Evolutionary conservation across 2,797 vertebrate genomes (phyloP).

Genomic region (Sebastolobus altivelis): DNA sequence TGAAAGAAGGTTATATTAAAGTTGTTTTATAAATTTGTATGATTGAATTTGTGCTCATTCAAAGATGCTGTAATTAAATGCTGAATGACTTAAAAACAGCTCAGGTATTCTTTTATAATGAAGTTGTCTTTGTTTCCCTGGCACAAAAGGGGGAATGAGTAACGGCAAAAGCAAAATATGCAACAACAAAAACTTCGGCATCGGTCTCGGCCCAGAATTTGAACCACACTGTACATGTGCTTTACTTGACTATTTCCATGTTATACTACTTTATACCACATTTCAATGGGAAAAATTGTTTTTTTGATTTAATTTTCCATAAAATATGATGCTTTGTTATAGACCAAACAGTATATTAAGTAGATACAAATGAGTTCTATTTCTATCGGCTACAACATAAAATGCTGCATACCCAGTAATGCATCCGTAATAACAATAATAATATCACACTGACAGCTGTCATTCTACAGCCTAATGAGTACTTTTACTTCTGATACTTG

Average conservation of each 20-base stretch:
- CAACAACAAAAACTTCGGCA: no score
- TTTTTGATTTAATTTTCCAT: background rate
- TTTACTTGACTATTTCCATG: constrained; percentile 3
- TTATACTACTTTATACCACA: background rate
- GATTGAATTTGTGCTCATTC: background rate
- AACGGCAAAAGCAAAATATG: no score
- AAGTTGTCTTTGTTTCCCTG: background rate
- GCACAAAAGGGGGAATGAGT: background rate
- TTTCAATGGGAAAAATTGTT: background rate
- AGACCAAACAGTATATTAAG: background rate
- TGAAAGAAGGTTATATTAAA: background rate
- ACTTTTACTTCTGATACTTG: background rate
- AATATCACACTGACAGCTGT: background rate
- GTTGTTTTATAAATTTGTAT: background rate
- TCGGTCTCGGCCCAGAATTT: no score
- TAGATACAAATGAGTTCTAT: background rate
- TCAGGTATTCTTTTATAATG: background rate
- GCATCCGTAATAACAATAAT: background rate
- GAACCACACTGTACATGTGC: background rate
- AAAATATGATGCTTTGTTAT: background rate
- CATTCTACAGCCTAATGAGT: background rate
- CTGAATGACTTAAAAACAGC: background rate
- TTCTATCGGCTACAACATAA: background rate
- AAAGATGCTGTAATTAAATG: background rate
- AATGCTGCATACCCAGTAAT: background rate